Evolutionary conservation across 2,888 invertebrate species (phyloP), one percentile per base, ranked within the genome.

Genomic region (Bimastos eiseni): DNA sequence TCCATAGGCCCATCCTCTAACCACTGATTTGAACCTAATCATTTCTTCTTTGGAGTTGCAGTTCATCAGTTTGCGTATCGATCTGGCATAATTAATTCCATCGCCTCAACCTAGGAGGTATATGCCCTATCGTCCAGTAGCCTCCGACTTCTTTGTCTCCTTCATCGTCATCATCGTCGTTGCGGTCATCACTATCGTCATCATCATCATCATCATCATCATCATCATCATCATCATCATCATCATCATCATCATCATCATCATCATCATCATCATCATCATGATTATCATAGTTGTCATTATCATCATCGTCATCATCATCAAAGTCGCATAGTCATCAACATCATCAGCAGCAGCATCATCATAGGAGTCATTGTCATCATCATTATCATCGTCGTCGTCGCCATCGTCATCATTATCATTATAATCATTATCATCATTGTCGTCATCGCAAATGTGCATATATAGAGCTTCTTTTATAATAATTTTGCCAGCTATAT

Each of bases 211-310:
- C 90, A 83, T 90, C 90, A 41, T 88, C 88, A 8, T 88, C 90
- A 41, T 90, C 90, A 90, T 90, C 90, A 38, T 90, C 88, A 88
- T 90, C 49, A 44, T 90, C 49, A 90, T 41, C 44, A 36, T 38
- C 44, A 37, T 88, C 88, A 88, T 88, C 21, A 90, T 90, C 41
- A 90, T 86, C 21, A 88, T 86, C 41, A 41, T 86, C 21, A 90
- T 90, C 33, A 86, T 86, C 41, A 90, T 38, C 41, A 44, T 86
- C 41, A 88, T 86, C 41, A 88, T 37, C 30, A 90, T 83, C 37
- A 88, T 90, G 17, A 90, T n/a, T n/a, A n/a, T 88, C 41, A 86
- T 88, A 21, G 34, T 88, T 19, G 44, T 83, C 44, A 88, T 36
- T 33, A 88, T 90, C 90, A 38, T 90, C 90, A 88, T 41, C 49